Base-by-base conservation (phyloP, 2,113 vertebrate genomes). In the Phaetusa simplex region DNA sequence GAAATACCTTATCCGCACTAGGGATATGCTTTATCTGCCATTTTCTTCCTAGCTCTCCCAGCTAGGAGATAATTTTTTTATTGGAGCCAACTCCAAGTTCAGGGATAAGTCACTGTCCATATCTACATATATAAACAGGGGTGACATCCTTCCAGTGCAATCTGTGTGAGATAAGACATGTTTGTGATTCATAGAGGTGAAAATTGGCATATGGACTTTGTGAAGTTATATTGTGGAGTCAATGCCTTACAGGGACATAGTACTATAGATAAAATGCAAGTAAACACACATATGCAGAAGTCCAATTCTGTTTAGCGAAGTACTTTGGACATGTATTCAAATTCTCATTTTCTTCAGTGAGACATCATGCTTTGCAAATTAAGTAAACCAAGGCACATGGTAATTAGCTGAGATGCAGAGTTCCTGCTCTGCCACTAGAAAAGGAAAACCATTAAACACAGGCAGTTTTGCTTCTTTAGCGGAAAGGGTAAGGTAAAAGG, bases 181-280 rank as follows among this genome's bases (percentile, higher is more conserved):
- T 40, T 73, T 87, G 65, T 61, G 23, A 49, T 55, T 88, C 40
- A 21, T 0, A 11, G 23, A 36, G 27, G 12, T 21, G 34, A 73
- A 45, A 78, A 66, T 0, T 27, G 38, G 76, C 16, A 27, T 0
- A 0, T 26, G 49, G 59, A 17, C 30, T 58, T 71, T 14, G 8
- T n/a, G 52, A 34, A 65, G 38, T 42, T 66, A 6, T 20, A 12
- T 4, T 27, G 42, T 43, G 55, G 59, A 71, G 42, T 20, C 29
- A 62, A 49, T 21, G 64, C 17, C 61, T 73, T 70, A 23, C 40
- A 67, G 43, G 34, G 21, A 24, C 53, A 34, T 26, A 34, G 47
- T 24, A 45, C 43, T 79, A 2, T 18, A 53, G 43, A 6, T 7
- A 20, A 0, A 36, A 18, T 36, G 18, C 69, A n/a, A 55, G 16